Conservation (phyloP, 1,140 invertebrate species). For the Lithobius niger region DNA sequence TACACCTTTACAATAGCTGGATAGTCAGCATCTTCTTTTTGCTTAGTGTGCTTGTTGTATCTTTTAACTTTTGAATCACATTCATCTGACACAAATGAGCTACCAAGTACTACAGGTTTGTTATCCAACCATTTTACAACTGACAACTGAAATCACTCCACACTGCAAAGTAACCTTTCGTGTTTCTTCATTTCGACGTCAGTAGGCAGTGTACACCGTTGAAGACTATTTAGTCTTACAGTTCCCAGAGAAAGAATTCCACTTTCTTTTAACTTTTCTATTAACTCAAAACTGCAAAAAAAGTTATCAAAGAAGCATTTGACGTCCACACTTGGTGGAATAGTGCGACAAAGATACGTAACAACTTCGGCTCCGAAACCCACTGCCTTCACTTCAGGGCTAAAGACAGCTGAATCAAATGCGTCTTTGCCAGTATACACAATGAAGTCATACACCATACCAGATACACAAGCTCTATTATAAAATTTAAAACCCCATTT, state of each 20-base stretch:
- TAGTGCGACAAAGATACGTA: not conserved
- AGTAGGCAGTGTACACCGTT: not conserved
- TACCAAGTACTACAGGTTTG: not conserved
- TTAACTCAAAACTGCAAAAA: not conserved
- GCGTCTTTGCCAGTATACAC: conserved; percentile 27
- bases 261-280: not conserved
- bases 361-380: not conserved
- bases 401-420: not conserved
- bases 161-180: not conserved
- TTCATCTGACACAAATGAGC: not conserved
- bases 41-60: not conserved
- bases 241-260: not conserved
- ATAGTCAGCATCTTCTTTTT: not conserved
- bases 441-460: conserved; percentile 31
- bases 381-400: not conserved
- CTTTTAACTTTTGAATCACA: not conserved
- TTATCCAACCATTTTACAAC: not conserved
- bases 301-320: not conserved
- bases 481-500: conserved; percentile 35
- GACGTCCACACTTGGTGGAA: not conserved
- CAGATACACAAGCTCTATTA: conserved; percentile 24
- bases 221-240: not conserved
- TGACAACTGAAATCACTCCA: not conserved
- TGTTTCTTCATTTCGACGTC: not conserved
- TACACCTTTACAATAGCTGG: not conserved